These are phyloP conservation scores for Coturnix japonica DNA, from an alignment of 2,113 vertebrate genomes.

Conservation along the genomic window DNA sequence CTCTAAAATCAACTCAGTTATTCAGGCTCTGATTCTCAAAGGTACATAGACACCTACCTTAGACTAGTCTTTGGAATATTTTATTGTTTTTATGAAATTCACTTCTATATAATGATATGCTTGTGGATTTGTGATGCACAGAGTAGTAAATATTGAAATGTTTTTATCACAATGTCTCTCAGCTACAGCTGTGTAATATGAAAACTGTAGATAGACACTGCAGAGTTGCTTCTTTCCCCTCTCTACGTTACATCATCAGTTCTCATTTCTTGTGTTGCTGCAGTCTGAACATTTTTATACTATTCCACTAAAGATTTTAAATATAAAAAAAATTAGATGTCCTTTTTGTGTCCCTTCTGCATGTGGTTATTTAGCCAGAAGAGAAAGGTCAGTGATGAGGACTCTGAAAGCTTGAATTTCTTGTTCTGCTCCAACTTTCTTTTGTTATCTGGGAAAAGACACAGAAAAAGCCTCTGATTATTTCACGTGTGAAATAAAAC, in stretches of 20 bases:
- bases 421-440: background rate
- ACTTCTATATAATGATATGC: constrained; percentile 30
- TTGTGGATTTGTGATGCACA: constrained; percentile 26
- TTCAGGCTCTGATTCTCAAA: background rate
- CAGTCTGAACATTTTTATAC: background rate
- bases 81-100: constrained; percentile 50
- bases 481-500: background rate
- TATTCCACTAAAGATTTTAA: background rate
- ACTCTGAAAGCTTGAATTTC: background rate
- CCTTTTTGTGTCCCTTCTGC: background rate
- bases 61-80: background rate
- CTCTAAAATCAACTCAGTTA: constrained; percentile 30
- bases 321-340: background rate
- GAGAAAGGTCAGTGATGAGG: background rate
- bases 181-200: background rate
- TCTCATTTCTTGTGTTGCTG: background rate
- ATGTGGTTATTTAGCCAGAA: background rate
- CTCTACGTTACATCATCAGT: background rate
- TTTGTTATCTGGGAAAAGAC: background rate
- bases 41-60: background rate
- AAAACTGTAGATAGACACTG: background rate
- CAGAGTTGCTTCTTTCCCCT: background rate
- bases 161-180: constrained; percentile 11
- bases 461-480: background rate
- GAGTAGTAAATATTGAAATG: background rate